These are phyloP conservation scores for Balanococcus diminutus DNA, from an alignment of 2,888 invertebrate species.

Conservation along the genomic window DNA sequence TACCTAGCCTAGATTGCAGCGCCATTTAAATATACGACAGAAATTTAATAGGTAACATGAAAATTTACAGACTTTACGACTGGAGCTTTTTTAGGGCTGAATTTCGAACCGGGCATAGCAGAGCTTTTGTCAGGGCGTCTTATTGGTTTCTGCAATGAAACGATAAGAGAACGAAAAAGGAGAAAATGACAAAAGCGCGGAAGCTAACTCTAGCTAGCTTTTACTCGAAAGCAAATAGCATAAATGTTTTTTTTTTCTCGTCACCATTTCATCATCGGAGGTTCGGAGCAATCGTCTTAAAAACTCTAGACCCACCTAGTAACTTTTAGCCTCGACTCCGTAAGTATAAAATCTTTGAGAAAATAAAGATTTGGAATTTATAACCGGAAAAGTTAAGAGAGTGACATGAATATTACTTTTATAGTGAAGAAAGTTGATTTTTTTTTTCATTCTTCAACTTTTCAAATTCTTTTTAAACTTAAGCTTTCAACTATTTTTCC, in stretches of 20 bases:
- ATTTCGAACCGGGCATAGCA: neutral
- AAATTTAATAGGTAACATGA: neutral
- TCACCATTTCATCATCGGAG: neutral
- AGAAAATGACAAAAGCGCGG: conserved; percentile 1
- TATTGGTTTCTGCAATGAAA: neutral
- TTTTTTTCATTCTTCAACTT: neutral
- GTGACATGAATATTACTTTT: neutral
- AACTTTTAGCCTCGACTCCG: neutral
- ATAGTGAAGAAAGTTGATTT: neutral
- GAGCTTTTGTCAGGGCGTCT: neutral
- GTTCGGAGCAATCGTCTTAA: neutral
- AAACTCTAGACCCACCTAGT: neutral
- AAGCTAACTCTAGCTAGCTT: neutral
- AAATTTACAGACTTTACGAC: neutral
- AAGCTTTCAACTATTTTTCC: neutral
- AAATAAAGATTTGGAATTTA: conserved; percentile 18
- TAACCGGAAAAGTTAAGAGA: neutral
- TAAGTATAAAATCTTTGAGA: neutral
- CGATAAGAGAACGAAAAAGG: neutral
- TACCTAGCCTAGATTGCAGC: neutral
- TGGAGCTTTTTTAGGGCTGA: neutral
- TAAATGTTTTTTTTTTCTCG: conserved; percentile 7
- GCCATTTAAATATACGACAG: neutral
- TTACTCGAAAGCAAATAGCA: neutral
- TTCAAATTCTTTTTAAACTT: neutral